Evolutionary conservation across 23 tunicate species (phyloP), one percentile per base, ranked within the genome.

Genomic region (Ascidia mentula): DNA sequence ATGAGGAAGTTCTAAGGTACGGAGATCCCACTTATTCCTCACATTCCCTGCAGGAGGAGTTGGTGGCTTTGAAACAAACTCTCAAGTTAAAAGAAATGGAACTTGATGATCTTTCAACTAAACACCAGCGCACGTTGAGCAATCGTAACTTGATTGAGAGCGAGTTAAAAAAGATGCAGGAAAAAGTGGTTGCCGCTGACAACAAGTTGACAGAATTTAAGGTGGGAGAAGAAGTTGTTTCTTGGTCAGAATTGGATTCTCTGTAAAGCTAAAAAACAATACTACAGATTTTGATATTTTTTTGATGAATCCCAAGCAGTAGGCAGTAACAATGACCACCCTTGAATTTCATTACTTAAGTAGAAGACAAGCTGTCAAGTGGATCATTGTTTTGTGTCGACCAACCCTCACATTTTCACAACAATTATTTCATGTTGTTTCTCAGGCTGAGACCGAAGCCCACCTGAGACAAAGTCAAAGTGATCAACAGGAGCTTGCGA

Each of bases 401-500:
- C 12, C 53, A 42, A 42, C 15, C 12, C 15, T 42, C 12, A 42
- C 12, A 12, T 9, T 42, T 42, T 42, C 12, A 42, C 15, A 42
- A 42, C 53, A 42, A 12, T 42, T 9, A 12, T 9, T 42, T 12
- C 53, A 42, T 42, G 15, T 42, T 9, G 15, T 42, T 42, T 42
- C 15, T 36, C 77, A 91, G 97, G 87, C 97, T 33, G 97, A 91
- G 72, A 80, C 97, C 17, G 97, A 85, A 40, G 87, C 85, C 12
- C 60, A 72, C 37, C 65, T 80, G 40, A 90, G 90, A 26, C 97
- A 91, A 61, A 91, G 82, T 40, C 80, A 45, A 34, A 78, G 79
- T 36, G 90, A 91, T 40, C 86, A 82, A 53, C 87, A 91, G 73
- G 97, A 91, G 36, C 72, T 91, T 30, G 79, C 90, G 72, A 91